Percentiles rank a stretch among this genome's conserved stretches.
phyloP scores from a whole-genome alignment of 2,113 vertebrate species.

The Pavo muticus region DNA sequence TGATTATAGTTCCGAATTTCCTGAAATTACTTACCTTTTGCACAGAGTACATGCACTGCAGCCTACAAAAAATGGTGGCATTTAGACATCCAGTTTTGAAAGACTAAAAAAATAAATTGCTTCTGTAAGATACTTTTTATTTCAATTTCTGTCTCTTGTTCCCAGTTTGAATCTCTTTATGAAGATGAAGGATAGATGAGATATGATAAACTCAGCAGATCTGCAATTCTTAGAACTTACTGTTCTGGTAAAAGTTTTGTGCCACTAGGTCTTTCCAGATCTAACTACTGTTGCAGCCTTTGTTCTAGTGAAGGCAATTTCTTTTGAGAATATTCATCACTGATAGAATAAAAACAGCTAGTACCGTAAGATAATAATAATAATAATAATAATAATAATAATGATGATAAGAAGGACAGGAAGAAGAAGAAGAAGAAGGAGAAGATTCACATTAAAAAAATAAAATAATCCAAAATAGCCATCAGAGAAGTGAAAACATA shows the following conservation, averaged over 20 bases:
- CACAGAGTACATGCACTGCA: background rate
- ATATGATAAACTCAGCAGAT: background rate
- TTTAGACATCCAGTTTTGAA: background rate
- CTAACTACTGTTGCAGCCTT: background rate
- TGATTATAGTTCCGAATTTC: background rate
- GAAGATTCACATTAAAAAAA: background rate
- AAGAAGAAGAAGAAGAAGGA: too few relatives aligned
- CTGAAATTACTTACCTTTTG: background rate
- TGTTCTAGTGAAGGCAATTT: background rate
- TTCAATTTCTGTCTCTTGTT: background rate
- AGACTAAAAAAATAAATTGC: background rate
- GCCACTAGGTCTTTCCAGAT: background rate
- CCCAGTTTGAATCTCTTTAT: background rate
- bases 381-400: too few relatives aligned
- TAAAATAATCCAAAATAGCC: background rate
- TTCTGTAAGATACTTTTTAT: background rate
- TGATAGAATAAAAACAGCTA: background rate
- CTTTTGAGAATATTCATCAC: background rate
- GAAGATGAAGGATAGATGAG: background rate
- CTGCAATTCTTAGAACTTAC: background rate
- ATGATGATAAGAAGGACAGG: too few relatives aligned
- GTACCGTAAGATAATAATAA: background rate
- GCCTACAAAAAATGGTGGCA: background rate
- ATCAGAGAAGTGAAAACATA: background rate
- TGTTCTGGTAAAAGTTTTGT: background rate